Percentiles rank a stretch among this genome's conserved stretches.
Conservation (phyloP, 2,797 vertebrate genomes). For the Clarias pachynema region DNA sequence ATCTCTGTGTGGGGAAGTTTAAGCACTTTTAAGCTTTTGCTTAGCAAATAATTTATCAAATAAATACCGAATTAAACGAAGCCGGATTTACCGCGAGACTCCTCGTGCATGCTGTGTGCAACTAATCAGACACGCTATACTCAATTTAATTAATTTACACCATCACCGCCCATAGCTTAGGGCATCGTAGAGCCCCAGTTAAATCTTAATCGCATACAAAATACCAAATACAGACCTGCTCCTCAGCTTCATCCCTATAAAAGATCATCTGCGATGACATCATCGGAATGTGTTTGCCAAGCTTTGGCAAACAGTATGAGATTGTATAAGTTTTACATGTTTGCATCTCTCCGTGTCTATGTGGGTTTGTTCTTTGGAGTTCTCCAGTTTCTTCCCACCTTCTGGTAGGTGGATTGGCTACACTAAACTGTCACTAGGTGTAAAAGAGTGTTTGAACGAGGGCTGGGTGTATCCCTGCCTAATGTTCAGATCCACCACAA, state of each 20-base stretch:
- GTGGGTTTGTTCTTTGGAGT: not conserved
- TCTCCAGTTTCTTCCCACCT: not conserved
- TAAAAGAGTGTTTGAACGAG: not conserved
- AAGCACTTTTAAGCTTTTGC: not conserved
- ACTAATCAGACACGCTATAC: not conserved
- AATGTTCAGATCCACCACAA: not conserved
- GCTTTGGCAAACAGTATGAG: no score
- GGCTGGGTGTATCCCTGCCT: not conserved
- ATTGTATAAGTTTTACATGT: not conserved
- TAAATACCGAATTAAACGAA: conserved; percentile 1
- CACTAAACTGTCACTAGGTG: not conserved
- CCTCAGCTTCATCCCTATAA: not conserved
- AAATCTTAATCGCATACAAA: not conserved
- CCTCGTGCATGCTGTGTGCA: not conserved
- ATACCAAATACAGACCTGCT: not conserved
- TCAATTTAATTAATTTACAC: conserved; percentile 3
- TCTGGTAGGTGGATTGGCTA: not conserved
- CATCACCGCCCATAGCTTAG: not conserved
- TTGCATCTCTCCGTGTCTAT: not conserved
- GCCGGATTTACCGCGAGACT: not conserved
- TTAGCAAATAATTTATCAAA: not conserved
- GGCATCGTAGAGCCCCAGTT: not conserved
- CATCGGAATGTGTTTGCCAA: not conserved
- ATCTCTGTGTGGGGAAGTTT: not conserved
- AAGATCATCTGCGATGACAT: not conserved